A percentile compares a stretch with the other conserved stretches of the same genome.
Conservation (phyloP, 2,797 vertebrate species). For the Helicolenus hilgendorfi region DNA sequence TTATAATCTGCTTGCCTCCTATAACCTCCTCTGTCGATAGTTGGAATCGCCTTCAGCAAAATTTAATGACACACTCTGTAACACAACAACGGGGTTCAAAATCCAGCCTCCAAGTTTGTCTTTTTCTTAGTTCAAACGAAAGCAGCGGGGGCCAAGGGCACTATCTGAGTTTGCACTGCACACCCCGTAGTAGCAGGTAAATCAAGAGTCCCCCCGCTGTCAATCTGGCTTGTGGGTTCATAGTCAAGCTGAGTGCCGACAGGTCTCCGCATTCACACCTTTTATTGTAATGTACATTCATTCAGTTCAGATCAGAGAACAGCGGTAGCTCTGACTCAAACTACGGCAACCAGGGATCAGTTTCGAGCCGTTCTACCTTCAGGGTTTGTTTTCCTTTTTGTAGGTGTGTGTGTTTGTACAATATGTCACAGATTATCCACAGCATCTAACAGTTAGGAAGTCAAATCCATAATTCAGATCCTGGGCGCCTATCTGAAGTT, state of each 20-base stretch:
- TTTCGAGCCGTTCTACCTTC: conserved; percentile 24
- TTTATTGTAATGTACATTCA: conserved; percentile 54
- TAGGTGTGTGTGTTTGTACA: neutral
- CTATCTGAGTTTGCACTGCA: conserved; percentile 18
- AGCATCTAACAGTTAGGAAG: neutral
- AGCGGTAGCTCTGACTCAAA: conserved; percentile 34
- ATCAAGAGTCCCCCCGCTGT: conserved; percentile 35
- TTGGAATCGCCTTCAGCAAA: conserved; percentile 39
- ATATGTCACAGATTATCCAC: conserved; percentile 16
- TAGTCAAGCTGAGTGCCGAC: conserved; percentile 52
- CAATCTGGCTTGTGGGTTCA: conserved; percentile 44
- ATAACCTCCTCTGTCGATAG: conserved; percentile 34
- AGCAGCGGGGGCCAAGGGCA: conserved; percentile 10
- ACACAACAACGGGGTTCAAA: conserved; percentile 8
- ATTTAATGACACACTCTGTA: conserved; percentile 46
- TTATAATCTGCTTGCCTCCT: conserved; percentile 32
- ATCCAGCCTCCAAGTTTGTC: neutral
- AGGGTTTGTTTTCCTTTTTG: neutral
- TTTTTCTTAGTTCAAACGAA: conserved; percentile 29
- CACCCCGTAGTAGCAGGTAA: conserved; percentile 7
- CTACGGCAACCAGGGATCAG: conserved; percentile 10
- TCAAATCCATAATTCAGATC: conserved; percentile 57
- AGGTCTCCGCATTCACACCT: conserved; percentile 33
- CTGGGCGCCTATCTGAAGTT: neutral
- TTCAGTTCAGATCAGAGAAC: conserved; percentile 54